Evolutionary conservation across 2,888 invertebrate genomes (phyloP).

Genomic region (Clanis bilineata): DNA sequence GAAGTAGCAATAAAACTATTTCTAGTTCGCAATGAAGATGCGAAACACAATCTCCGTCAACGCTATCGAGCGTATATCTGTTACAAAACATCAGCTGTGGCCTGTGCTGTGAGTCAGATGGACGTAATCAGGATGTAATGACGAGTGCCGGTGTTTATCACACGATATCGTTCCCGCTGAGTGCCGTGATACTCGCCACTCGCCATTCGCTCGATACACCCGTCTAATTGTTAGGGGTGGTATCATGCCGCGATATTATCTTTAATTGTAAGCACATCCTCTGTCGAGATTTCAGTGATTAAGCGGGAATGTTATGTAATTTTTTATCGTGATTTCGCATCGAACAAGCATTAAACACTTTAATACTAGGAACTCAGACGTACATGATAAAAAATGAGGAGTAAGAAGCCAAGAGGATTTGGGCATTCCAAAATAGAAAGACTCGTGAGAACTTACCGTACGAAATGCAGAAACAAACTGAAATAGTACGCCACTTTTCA

Average conservation of each 20-base stretch:
- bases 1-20: neutral
- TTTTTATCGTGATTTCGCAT: too few species aligned
- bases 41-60: neutral
- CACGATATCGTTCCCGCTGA: conserved; percentile 29
- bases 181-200: conserved; percentile 34
- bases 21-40: neutral
- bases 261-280: neutral
- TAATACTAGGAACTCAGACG: too few species aligned
- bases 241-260: neutral
- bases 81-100: conserved; percentile 6
- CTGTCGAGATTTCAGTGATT: too few species aligned
- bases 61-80: conserved; percentile 8
- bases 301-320: too few species aligned
- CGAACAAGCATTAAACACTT: too few species aligned
- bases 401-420: too few species aligned
- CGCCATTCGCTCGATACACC: conserved; percentile 39
- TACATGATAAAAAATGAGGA: too few species aligned
- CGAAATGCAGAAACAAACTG: too few species aligned
- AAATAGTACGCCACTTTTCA: too few species aligned
- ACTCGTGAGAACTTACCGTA: too few species aligned
- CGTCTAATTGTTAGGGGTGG: conserved; percentile 27
- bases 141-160: conserved; percentile 36
- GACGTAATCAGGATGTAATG: conserved; percentile 30
- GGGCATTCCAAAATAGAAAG: too few species aligned
- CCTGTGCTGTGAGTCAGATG: conserved; percentile 10